Percentiles rank a stretch among this genome's conserved stretches.
phyloP scores from a whole-genome alignment of 2,113 vertebrate genomes.

The Malaclemys terrapin region DNA sequence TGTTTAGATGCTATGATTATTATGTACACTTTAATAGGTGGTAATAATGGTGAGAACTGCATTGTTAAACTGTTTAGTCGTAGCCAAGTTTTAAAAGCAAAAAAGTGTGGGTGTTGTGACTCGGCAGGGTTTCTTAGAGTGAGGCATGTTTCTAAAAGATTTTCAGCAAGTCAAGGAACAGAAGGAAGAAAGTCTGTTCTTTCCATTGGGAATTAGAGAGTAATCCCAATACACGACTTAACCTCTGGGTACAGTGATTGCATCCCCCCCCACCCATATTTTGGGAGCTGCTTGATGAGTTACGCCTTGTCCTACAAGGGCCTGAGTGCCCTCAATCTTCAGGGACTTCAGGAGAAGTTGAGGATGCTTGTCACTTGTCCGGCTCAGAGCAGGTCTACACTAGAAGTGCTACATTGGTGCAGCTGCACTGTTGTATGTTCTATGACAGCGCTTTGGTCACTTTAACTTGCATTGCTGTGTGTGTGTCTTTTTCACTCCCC shows the following conservation, averaged over 20 bases:
- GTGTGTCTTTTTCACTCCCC: too few relatives aligned
- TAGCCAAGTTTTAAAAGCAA: background rate
- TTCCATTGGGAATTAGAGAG: background rate
- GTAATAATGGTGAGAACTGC: background rate
- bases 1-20: background rate
- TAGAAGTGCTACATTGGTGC: too few relatives aligned
- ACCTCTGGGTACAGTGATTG: slow-evolving; percentile 31
- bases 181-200: slow-evolving; percentile 28
- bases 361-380: background rate
- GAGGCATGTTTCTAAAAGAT: background rate
- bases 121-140: slow-evolving; percentile 20
- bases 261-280: background rate
- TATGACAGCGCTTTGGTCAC: too few relatives aligned
- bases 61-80: background rate
- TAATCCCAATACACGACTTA: background rate
- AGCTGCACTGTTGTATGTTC: too few relatives aligned
- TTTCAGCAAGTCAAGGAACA: background rate
- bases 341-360: background rate
- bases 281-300: slow-evolving; percentile 31
- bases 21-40: fast-evolving
- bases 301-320: background rate
- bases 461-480: too few relatives aligned
- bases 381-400: background rate
- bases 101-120: slow-evolving; percentile 21
- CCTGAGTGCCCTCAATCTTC: background rate